Base-by-base conservation (phyloP, 2,888 invertebrate species). In the Cerastoderma edule region DNA sequence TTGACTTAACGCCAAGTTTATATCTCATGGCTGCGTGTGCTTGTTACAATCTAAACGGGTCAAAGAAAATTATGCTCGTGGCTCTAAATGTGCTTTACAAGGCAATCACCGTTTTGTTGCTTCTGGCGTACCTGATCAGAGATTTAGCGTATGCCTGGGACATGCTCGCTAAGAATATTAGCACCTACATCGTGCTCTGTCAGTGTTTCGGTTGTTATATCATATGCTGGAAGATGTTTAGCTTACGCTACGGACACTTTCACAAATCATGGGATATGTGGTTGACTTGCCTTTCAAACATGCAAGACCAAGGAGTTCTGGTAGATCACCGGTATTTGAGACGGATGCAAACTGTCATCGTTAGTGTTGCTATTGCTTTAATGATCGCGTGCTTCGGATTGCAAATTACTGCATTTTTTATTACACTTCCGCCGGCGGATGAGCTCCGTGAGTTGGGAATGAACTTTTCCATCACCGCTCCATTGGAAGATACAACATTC, bases 171-270 rank as follows among this genome's bases (percentile, higher is more conserved):
- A 22, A 5, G n/a, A n/a, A n/a, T n/a, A n/a, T n/a, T n/a, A n/a
- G n/a, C n/a, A n/a, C n/a, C n/a, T n/a, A n/a, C 27, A 53, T 53
- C 6, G 53, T 53, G 10, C n/a, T 53, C 6, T 53, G 53, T 53
- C 53, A 53, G n/a, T 53, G 53, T 53, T 5, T 53, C 22, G 53
- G 53, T 8, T 24, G 27, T 27, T 53, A 27, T 27, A 6, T 53
- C 6, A 27, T 24, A 13, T 53, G 53, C n/a, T 53, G 53, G 24
- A 53, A 53, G 27, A 53, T 53, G 53, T 53, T 53, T 13, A 53
- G 53, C n/a, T 2, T 3, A n/a, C 8, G 53, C 24, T 53, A 19
- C 27, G 53, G 53, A 2, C 8, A 53, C n/a, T 53, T 53, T 27
- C 27, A 19, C 13, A n/a, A 53, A 53, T 24, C 24, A 13, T 53